Conservation (phyloP, 2,113 vertebrate genomes). For the Vimba vimba region DNA sequence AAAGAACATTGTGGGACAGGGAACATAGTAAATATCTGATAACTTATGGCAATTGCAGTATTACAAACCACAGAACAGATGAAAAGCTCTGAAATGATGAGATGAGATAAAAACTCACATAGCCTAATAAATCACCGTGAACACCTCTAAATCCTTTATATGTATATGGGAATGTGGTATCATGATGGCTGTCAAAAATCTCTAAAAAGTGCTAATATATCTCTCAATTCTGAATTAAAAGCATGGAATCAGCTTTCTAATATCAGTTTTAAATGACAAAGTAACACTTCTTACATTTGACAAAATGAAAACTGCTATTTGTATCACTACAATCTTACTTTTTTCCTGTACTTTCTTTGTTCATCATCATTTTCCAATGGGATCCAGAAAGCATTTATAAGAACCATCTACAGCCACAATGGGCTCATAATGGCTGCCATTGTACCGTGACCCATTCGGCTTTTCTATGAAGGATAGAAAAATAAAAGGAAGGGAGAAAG, state of each 20-base stretch:
- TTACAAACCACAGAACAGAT: constrained; percentile 30
- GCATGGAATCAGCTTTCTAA: neutral
- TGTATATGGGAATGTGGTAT: neutral
- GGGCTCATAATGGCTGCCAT: constrained; percentile 35
- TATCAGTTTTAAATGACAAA: neutral
- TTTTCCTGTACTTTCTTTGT: neutral
- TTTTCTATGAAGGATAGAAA: constrained; percentile 14
- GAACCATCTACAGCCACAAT: neutral
- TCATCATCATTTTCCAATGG: neutral
- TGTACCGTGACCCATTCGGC: constrained; percentile 42
- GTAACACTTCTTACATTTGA: neutral
- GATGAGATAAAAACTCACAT: constrained; percentile 31
- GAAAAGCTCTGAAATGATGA: constrained; percentile 53
- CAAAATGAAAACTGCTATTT: neutral
- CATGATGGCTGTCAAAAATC: neutral
- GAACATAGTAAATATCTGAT: constrained; percentile 23
- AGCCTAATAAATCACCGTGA: neutral
- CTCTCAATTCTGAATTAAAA: neutral
- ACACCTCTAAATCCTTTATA: neutral
- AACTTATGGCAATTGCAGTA: constrained; percentile 9
- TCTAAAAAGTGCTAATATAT: neutral
- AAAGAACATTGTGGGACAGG: neutral
- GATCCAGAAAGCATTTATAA: constrained; percentile 4
- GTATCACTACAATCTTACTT: neutral
- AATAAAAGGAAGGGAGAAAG: neutral